These are phyloP conservation scores for Haliclona indistincta DNA, from an alignment of 37 sponge, comb jelly and placozoan species.

Conservation along the genomic window DNA sequence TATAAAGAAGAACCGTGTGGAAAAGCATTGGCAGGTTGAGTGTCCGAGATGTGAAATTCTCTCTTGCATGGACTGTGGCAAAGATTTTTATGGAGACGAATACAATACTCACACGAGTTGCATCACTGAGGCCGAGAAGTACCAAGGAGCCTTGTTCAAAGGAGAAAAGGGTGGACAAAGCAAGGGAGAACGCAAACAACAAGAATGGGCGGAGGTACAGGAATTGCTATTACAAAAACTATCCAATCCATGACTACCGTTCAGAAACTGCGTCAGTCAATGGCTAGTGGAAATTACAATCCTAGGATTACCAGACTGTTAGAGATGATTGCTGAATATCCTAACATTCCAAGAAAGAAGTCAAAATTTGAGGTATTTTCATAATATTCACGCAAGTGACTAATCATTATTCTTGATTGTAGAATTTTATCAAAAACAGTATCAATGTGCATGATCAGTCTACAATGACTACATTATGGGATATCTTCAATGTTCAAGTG, in stretches of 20 bases:
- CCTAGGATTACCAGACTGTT: slow-evolving; percentile 63
- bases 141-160: slow-evolving; percentile 90
- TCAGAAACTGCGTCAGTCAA: slow-evolving; percentile 54
- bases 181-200: slow-evolving; percentile 91
- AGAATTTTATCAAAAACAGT: slow-evolving; percentile 95
- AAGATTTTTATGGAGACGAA: slow-evolving; percentile 87
- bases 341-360: slow-evolving; percentile 95
- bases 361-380: slow-evolving; percentile 86
- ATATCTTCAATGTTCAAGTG: slow-evolving; percentile 52
- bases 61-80: slow-evolving; percentile 98
- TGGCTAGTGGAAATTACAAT: slow-evolving; percentile 30
- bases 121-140: slow-evolving; percentile 95
- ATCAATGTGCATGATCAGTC: slow-evolving; percentile 65
- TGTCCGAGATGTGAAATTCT: slow-evolving; percentile 71
- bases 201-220: slow-evolving; percentile 91
- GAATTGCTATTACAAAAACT: neutral
- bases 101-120: slow-evolving; percentile 87
- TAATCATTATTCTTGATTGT: slow-evolving; percentile 1
- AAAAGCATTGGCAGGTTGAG: slow-evolving; percentile 84
- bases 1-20: slow-evolving; percentile 94
- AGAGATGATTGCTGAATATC: slow-evolving; percentile 74
- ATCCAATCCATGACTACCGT: neutral
- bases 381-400: neutral
- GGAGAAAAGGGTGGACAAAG: slow-evolving; percentile 45
- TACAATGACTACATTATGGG: slow-evolving; percentile 79